Evolutionary conservation across 2,113 vertebrate genomes (phyloP).

Genomic region (Pelecanus crispus): DNA sequence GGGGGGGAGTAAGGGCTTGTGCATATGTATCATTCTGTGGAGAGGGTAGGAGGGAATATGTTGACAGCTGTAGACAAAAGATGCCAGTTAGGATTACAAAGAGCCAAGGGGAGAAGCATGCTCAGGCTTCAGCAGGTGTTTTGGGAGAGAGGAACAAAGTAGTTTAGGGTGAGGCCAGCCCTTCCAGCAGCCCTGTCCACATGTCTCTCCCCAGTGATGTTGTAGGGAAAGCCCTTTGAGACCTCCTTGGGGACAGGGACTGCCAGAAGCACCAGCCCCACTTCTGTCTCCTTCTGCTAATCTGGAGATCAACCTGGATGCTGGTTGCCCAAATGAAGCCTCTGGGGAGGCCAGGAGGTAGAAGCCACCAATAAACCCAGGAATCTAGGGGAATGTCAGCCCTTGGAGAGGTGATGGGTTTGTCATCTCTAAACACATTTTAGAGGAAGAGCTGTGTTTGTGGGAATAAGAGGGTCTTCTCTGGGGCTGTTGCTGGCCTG

Average conservation of each 20-base stretch:
- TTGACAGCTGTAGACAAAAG: background rate
- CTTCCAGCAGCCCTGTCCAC: background rate
- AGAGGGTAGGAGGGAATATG: background rate
- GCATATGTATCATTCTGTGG: background rate
- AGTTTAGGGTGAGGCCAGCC: background rate
- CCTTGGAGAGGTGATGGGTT: background rate
- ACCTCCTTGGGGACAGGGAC: rapidly evolving
- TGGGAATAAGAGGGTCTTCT: background rate
- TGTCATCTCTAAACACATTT: background rate
- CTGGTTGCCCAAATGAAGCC: background rate
- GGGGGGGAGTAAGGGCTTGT: background rate
- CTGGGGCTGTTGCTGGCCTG: background rate
- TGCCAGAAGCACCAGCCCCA: background rate
- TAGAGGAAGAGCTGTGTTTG: background rate
- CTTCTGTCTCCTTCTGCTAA: background rate
- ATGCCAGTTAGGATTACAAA: background rate
- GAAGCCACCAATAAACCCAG: background rate
- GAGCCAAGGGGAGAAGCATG: background rate
- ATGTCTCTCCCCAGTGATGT: rapidly evolving
- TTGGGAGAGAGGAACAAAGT: background rate
- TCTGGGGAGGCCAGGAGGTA: background rate
- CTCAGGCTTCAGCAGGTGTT: background rate
- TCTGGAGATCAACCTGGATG: background rate
- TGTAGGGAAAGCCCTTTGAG: background rate
- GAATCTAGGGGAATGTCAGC: background rate